These are phyloP conservation scores for Chymomyza costata DNA, from an alignment of 1,140 invertebrate genomes.

Conservation along the genomic window DNA sequence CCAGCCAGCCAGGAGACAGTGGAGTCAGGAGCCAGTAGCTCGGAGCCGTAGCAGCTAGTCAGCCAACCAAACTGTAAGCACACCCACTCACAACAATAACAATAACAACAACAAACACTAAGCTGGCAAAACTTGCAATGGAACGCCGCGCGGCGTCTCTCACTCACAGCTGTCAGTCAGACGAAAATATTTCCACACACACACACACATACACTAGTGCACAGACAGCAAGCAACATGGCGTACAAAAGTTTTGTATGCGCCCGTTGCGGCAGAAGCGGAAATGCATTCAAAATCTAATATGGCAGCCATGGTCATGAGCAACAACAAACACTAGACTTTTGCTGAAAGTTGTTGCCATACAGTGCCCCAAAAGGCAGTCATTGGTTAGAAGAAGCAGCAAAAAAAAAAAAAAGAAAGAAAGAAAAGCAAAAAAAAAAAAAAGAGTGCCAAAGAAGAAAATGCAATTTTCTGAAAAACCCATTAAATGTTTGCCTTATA, in stretches of 20 bases:
- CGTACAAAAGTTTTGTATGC: conserved; percentile 61
- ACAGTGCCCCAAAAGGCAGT: too few relatives aligned
- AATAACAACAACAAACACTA: too few relatives aligned
- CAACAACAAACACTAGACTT: conserved; percentile 31
- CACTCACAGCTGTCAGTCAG: conserved; percentile 67
- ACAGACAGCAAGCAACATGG: conserved; percentile 43
- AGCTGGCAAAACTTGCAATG: conserved; percentile 27
- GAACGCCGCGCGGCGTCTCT: conserved; percentile 41
- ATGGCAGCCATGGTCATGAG: conserved; percentile 75
- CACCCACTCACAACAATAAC: conserved; percentile 13
- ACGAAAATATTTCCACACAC: conserved; percentile 56
- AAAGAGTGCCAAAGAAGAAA: conserved; percentile 73
- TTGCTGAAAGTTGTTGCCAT: too few relatives aligned
- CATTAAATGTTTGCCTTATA: conserved; percentile 70
- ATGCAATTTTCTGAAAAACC: conserved; percentile 75
- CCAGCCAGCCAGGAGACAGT: conserved; percentile 27
- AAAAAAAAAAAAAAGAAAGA: conserved; percentile 42
- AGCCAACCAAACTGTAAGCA: conserved; percentile 22
- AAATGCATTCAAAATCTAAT: conserved; percentile 75
- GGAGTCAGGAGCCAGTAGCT: too few relatives aligned
- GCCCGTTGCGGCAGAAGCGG: conserved; percentile 68
- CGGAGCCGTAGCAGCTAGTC: too few relatives aligned
- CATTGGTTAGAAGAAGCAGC: conserved; percentile 56
- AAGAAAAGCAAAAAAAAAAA: conserved; percentile 23
- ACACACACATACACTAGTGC: conserved; percentile 17